phyloP scores from a whole-genome alignment of 2,888 invertebrate genomes.

The Thereva nobilitata region DNA sequence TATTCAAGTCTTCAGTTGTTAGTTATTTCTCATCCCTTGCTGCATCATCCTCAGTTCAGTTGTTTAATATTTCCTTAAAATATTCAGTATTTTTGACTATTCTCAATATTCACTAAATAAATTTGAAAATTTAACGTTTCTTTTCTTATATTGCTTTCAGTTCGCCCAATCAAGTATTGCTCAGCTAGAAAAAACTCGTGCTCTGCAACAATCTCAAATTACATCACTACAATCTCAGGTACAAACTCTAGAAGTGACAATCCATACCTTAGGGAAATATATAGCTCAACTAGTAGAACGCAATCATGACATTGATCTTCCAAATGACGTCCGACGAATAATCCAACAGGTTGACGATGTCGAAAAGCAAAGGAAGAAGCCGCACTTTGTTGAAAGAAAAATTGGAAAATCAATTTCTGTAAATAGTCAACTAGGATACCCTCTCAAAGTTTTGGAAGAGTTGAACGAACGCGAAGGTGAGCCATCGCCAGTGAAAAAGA shows the following conservation, averaged over 20 bases:
- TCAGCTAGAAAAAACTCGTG: slow-evolving; percentile 68
- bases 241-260: slow-evolving; percentile 74
- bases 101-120: too few relatives aligned
- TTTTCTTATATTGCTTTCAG: slow-evolving; percentile 43
- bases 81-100: neutral
- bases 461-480: slow-evolving; percentile 58
- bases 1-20: too few relatives aligned
- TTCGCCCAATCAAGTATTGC: slow-evolving; percentile 59
- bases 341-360: slow-evolving; percentile 66
- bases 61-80: neutral
- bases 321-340: slow-evolving; percentile 74
- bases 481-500: slow-evolving; percentile 57
- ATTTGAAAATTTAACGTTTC: neutral
- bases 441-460: slow-evolving; percentile 58
- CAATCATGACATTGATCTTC: slow-evolving; percentile 69
- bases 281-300: slow-evolving; percentile 70
- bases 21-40: neutral
- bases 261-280: slow-evolving; percentile 72
- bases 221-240: slow-evolving; percentile 72
- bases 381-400: slow-evolving; percentile 56
- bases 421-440: slow-evolving; percentile 57
- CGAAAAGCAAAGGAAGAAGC: slow-evolving; percentile 56
- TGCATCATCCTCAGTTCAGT: neutral
- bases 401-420: slow-evolving; percentile 58
- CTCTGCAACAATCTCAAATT: slow-evolving; percentile 66